Base-by-base conservation (phyloP, 2,797 vertebrate genomes). In the Protonibea diacanthus region DNA sequence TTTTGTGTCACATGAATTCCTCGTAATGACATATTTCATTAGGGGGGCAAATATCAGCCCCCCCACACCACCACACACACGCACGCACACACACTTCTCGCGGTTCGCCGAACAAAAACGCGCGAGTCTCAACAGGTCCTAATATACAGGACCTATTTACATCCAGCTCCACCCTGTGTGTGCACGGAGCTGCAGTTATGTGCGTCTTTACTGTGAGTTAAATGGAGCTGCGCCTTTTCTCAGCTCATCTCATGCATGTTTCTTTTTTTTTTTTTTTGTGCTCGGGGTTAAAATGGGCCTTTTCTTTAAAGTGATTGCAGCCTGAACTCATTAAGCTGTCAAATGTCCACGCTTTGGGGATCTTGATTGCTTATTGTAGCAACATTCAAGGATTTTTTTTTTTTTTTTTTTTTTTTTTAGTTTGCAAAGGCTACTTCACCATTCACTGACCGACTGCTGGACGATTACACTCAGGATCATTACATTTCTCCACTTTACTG, bases 21-120 rank as follows among this genome's bases (percentile, higher is more conserved):
- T 97, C 96, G 94, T 99, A 99, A 99, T 99, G 97, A 97, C 97
- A 98, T 98, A 98, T 99, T 99, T 99, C 97, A 98, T 98, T 98
- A 98, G 96, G 96, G 87, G 97, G 96, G 96, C 96, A 98, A 98
- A 99, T 99, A 98, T 97, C 96, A 97, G 96, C 97, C 94, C 93
- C 93, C 82, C 94, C 29, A 33, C 29, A 33, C 29, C 6, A 33
- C 29, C 29, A 33, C 29, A 33, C 29, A 33, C 29, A 33, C 29
- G 8, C 29, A 33, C 94, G 2, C 33, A 8, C 33, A 8, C 33
- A 8, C 33, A 0, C 94, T 0, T 4, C 27, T 27, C 47, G 47
- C 23, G 84, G 77, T 68, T 64, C 62, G 76, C 95, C 91, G 95
- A 96, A 97, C 97, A 96, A 97, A 97, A 96, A 29, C 95, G 94